Evolutionary conservation across 2,888 invertebrate genomes (phyloP), one percentile per base, ranked within the genome.

Genomic region (Amiota communis): DNA sequence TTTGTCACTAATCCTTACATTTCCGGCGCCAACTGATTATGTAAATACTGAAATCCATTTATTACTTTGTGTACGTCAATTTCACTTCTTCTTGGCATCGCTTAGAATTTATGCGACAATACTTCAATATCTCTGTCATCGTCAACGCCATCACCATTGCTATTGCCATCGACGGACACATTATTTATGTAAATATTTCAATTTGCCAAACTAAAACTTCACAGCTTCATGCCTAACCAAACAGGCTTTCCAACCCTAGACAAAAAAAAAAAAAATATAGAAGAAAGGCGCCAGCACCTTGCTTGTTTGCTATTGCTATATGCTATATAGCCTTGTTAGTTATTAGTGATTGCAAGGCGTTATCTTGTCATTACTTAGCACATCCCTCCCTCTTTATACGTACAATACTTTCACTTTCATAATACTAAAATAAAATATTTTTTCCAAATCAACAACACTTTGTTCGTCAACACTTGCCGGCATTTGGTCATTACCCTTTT

Each of bases 101-200:
- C 17, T 20, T 15, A 59, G 13, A 59, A 59, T 59, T 59, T 59
- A 59, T 15, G 59, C 59, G 17, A 59, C 59, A 59, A 59, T 59
- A 59, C 59, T 59, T 59, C 59, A 59, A 20, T 59, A 59, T 20
- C 53, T 51, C 53, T 51, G n/a, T 51, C n/a, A 12, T n/a, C 12
- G 13, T 51, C 13, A n/a, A 51, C 53, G 12, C 53, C 13, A 15
- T 12, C 9, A n/a, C n/a, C 53, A 53, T 15, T 53, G 53, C 53
- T n/a, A 15, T 15, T 53, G 13, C 53, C 46, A 68, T 53, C 47
- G 67, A 68, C 51, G n/a, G 67, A 17, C 51, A 53, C 53, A 68
- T 68, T 68, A 51, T 68, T 68, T 68, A 68, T 68, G 67, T 68
- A 68, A 68, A 68, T 68, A 68, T 68, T 68, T 68, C 67, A 68